Evolutionary conservation across 2,888 invertebrate species (phyloP).

Genomic region (Drosophila rellima): DNA sequence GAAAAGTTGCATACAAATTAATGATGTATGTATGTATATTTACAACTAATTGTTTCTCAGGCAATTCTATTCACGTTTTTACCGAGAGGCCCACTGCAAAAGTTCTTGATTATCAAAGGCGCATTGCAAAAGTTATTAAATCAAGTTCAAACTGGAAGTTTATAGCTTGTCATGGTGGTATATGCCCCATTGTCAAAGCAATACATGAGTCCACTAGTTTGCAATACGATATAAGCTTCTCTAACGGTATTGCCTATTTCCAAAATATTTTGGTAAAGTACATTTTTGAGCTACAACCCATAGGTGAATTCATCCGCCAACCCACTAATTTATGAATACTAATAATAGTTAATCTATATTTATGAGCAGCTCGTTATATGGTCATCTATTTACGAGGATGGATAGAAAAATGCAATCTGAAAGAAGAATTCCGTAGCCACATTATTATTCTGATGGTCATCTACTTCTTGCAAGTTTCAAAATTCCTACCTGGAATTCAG

Average conservation of each 20-base stretch:
- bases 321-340: not conserved
- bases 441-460: slow-evolving; percentile 9
- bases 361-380: slow-evolving; percentile 8
- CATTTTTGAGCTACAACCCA: slow-evolving; percentile 10
- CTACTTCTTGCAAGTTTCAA: slow-evolving; percentile 1
- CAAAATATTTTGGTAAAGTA: slow-evolving; percentile 8
- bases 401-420: not conserved
- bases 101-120: not conserved
- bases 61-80: not conserved
- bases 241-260: not conserved
- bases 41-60: not conserved
- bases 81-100: not conserved
- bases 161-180: not conserved
- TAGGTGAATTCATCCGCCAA: not conserved
- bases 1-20: not conserved
- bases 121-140: not conserved
- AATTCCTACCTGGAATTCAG: slow-evolving; percentile 1
- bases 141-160: not conserved
- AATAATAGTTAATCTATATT: not conserved
- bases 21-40: not conserved
- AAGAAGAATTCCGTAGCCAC: slow-evolving; percentile 1
- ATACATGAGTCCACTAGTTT: not conserved
- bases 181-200: not conserved
- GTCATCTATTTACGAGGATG: slow-evolving; percentile 5
- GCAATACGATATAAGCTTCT: slow-evolving; percentile 1